Evolutionary conservation across 92 coral and sea anemone genomes (phyloP), one percentile per base, ranked within the genome.

Genomic region (Pocillopora meandrina): DNA sequence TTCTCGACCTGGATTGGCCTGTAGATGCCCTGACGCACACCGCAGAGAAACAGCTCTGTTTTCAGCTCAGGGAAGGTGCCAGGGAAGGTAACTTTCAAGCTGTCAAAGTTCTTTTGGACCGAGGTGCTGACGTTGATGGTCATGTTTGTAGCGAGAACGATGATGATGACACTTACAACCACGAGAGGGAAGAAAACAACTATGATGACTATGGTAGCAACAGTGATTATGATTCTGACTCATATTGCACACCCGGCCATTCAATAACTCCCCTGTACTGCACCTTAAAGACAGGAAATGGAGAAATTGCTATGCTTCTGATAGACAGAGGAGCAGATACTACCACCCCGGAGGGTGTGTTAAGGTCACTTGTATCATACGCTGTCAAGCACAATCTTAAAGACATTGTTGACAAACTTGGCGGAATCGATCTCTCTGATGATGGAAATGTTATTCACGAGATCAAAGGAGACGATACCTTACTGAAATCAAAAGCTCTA

Each of bases 291-390:
- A 65, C 8, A 17, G 65, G 19, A 61, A 61, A 14, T 16, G 65
- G 65, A 16, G 65, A 61, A 61, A n/a, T 61, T n/a, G 65, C 65
- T 61, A 61, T 12, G n/a, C 65, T 61, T 61, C 59, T 77, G 69
- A 64, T 77, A 14, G 70, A 77, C 20, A 69, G 82, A 10, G 82
- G 82, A 61, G 82, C 82, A 16, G 71, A 77, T 26, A 77, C 82
- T 33, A 12, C 76, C 11, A 55, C 20, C 15, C 61, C 52, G 12
- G 15, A 5, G 19, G 52, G 55, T 13, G 68, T 20, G n/a, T 15
- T 18, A 16, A 12, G 17, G n/a, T 34, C 83, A 5, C 73, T 49
- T 49, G 16, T 36, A n/a, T 55, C 61, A 61, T 31, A 36, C 17
- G 82, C 82, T 23, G 82, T 71, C 5, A 59, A 6, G 82, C 23